Conservation (phyloP, 2,888 invertebrate genomes). For the Pammene fasciana region DNA sequence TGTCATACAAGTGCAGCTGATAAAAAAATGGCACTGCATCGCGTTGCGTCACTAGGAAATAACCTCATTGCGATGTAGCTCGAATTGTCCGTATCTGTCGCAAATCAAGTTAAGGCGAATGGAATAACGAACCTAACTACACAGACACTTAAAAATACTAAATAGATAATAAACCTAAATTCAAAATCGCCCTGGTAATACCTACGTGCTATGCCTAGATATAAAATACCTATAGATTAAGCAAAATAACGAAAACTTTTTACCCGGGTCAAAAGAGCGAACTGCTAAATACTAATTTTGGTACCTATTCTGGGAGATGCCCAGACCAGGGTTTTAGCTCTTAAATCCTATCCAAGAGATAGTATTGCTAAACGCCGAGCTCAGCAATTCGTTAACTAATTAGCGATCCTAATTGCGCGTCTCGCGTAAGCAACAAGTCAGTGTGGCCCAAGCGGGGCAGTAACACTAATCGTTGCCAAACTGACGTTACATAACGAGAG, state of each 20-base stretch:
- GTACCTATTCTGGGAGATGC: no score
- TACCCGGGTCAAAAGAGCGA: no score
- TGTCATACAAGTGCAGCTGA: constrained; percentile 21
- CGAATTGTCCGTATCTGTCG: neutral
- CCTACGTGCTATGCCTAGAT: no score
- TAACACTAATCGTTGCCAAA: constrained; percentile 62
- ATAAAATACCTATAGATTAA: no score
- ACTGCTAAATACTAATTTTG: no score
- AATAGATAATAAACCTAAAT: no score
- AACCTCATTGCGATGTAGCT: neutral
- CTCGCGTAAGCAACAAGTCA: constrained; percentile 44
- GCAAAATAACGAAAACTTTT: no score
- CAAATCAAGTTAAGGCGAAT: neutral
- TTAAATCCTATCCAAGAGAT: neutral
- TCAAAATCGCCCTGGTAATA: no score
- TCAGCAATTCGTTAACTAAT: neutral
- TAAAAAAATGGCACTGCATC: constrained; percentile 34
- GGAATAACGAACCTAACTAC: no score
- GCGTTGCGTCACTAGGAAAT: constrained; percentile 19
- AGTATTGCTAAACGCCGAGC: neutral
- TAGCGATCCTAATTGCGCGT: constrained; percentile 14
- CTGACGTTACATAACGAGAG: constrained; percentile 58
- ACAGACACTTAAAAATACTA: no score
- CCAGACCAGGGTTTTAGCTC: no score
- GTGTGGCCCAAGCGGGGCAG: constrained; percentile 48